Base-by-base conservation (phyloP, 2,113 vertebrate species). In the Falco punctatus region DNA sequence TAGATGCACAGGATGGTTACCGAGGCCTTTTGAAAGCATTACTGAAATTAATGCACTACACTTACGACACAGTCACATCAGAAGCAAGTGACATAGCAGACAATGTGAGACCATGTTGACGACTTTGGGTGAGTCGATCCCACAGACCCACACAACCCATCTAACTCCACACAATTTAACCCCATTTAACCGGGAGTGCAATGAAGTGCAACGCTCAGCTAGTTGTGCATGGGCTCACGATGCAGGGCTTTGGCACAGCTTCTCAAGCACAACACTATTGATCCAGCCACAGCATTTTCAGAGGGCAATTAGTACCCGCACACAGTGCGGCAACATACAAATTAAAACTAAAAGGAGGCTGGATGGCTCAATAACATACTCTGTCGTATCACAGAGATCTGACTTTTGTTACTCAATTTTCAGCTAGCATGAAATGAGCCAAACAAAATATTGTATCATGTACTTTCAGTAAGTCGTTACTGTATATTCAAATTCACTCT, bases 141-240 rank as follows among this genome's bases (percentile, higher is more conserved):
- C 64, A 52, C 23, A 66, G 55, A 48, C 9, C 9, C n/a, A 35
- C 21, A 38, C 27, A 27, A 57, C 22, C 32, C 11, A 46, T 26
- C 64, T 40, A 71, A 51, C 18, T 15, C 54, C 42, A 22, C 2
- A 0, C 5, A 20, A 57, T 23, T 23, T 24, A 51, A 62, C 24
- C n/a, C 28, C 51, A 26, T 33, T 28, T 27, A 62, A 77, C 20
- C 15, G 38, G 79, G 20, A 35, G 44, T 5, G 32, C 12, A 20
- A 20, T 6, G 11, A 33, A 42, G 30, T 7, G 33, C 23, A 48
- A 20, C 1, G 6, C 67, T 51, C 54, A 72, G 54, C 33, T 28
- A 3, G 15, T 11, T 55, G 44, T 13, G 28, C 51, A 11, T 4
- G 8, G 59, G 28, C 67, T 46, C 1, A 3, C 0, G 1, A 42